Evolutionary conservation across 2,113 vertebrate species (phyloP).

Genomic region (Platichthys flesus): DNA sequence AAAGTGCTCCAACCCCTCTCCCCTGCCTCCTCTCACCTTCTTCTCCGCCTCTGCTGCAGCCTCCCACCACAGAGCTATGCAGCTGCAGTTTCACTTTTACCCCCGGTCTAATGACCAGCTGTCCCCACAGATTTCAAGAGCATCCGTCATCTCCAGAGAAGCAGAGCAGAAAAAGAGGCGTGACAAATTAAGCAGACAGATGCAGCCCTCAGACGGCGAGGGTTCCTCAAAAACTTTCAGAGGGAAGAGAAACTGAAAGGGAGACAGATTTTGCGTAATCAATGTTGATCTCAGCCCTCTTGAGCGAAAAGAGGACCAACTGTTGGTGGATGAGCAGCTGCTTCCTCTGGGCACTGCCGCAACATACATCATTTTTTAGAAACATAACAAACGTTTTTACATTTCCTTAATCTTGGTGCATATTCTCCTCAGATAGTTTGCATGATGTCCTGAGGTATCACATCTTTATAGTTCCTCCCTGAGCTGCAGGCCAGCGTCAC

Average conservation of each 20-base stretch:
- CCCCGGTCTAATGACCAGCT: conserved; percentile 62
- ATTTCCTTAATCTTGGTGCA: conserved; percentile 31
- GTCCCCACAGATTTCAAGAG: conserved; percentile 56
- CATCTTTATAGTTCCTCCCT: conserved; percentile 9
- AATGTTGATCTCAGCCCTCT: conserved; percentile 15
- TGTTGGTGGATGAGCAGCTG: conserved; percentile 21
- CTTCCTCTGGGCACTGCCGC: conserved; percentile 9
- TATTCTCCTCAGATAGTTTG: conserved; percentile 22
- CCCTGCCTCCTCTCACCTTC: conserved; percentile 19
- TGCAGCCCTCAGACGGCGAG: conserved; percentile 33
- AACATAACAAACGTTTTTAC: conserved; percentile 18
- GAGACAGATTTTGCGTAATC: conserved; percentile 12
- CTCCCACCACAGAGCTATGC: conserved; percentile 2
- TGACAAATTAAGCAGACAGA: conserved; percentile 50
- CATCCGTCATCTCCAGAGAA: conserved; percentile 65
- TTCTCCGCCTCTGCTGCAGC: background rate
- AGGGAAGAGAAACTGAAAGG: conserved; percentile 10
- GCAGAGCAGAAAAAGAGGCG: conserved; percentile 36
- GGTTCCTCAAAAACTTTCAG: conserved; percentile 2
- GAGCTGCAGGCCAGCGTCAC: background rate
- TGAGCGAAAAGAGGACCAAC: conserved; percentile 1
- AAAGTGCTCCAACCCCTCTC: conserved; percentile 23
- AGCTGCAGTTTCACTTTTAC: conserved; percentile 33
- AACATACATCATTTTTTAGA: conserved; percentile 23
- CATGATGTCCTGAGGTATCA: conserved; percentile 6